Evolutionary conservation across 2,113 vertebrate species (phyloP), one percentile per base, ranked within the genome.

Genomic region (Daubentonia madagascariensis): DNA sequence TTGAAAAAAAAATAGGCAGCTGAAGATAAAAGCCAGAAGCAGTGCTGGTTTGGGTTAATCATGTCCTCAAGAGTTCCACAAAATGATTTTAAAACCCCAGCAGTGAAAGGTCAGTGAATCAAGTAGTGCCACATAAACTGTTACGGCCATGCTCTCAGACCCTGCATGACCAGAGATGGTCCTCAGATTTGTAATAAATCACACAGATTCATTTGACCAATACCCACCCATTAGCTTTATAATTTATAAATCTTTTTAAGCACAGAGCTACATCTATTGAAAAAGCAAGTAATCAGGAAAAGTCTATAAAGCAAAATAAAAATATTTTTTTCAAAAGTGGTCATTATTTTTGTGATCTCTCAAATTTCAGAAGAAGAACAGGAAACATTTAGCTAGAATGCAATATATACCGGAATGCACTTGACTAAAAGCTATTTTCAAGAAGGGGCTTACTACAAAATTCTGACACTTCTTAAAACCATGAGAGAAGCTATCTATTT

Each of bases 1-100:
- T 85, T 52, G 22, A 11, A 57, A 70, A 16, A 2, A 11, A 35
- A 54, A 67, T n/a, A 22, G 3, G 7, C 37, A 73, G 9, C 59
- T 90, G 32, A 85, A 89, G 1, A 65, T 78, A 59, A 91, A 85
- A 79, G 22, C 1, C 32, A 84, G 94, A 89, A 48, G 16, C 37
- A 22, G 6, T 9, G 6, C n/a, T 52, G 20, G 6, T 45, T 70
- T 68, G 3, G 12, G 73, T 63, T 94, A 93, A 73, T 20, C 32
- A 37, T 68, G 17, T 83, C 18, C 43, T 73, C 23, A 20, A 54
- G 40, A 86, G 18, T 68, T 89, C 35, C 54, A 79, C 25, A 83
- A 83, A 96, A 84, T 75, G 32, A 25, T 79, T 96, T 94, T 85
- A 91, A 91, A 93, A n/a, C 13, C 54, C 11, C 17, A 54, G 61